These are phyloP conservation scores for Rhagologus leucostigma DNA, from an alignment of 2,113 vertebrate species.

Conservation along the genomic window DNA sequence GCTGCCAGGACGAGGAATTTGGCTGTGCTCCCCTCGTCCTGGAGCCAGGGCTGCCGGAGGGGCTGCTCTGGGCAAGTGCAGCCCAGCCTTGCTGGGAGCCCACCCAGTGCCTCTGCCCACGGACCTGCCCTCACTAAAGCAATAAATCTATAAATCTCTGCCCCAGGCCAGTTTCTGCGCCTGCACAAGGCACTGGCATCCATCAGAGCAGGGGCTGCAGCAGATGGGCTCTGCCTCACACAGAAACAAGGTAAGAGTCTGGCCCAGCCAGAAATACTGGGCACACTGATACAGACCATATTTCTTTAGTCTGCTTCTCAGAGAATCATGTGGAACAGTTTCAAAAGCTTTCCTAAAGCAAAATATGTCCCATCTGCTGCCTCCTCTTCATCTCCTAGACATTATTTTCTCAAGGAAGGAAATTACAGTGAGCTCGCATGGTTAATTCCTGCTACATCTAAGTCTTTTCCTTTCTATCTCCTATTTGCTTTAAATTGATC, in stretches of 20 bases:
- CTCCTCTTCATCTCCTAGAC: constrained; percentile 43
- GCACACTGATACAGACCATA: constrained; percentile 57
- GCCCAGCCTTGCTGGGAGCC: not conserved
- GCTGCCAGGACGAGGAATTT: not conserved
- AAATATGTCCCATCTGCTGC: constrained; percentile 67
- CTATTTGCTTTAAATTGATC: not conserved
- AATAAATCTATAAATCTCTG: not conserved
- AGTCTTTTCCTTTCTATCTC: not conserved
- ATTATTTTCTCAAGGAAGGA: constrained; percentile 43
- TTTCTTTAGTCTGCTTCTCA: constrained; percentile 66
- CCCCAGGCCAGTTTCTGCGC: not conserved
- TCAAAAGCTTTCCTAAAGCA: constrained; percentile 69
- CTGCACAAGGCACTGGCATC: not conserved
- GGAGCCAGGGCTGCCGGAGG: not conserved
- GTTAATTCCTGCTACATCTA: constrained; percentile 5
- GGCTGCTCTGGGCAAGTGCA: not conserved
- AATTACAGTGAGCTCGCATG: not conserved
- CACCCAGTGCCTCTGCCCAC: not conserved
- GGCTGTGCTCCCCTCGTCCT: not conserved
- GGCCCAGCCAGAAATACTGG: constrained; percentile 61
- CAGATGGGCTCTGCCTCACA: constrained; percentile 50
- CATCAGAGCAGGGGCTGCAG: constrained; percentile 14
- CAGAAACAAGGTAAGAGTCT: constrained; percentile 55
- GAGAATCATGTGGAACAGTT: constrained; percentile 62
- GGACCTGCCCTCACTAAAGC: not conserved